phyloP scores from a whole-genome alignment of 1,140 invertebrate species.

The Lasioglossum albipes region DNA sequence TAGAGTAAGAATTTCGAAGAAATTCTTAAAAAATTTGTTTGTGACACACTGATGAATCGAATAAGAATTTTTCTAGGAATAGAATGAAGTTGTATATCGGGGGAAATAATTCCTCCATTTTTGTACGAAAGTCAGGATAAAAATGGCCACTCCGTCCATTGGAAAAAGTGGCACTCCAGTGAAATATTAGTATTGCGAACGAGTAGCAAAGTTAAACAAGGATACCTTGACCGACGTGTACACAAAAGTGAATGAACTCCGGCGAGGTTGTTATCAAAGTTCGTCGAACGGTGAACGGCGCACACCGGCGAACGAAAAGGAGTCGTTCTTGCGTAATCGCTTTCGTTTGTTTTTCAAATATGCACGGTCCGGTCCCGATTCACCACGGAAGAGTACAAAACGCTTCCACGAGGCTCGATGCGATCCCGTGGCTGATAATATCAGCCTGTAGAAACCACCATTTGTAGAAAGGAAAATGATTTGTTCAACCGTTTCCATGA shows the following conservation, averaged over 20 bases:
- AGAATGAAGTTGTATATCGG: too few species aligned
- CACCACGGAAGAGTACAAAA: constrained; percentile 17
- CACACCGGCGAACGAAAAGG: constrained; percentile 22
- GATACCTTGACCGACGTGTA: neutral
- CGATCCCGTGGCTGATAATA: constrained; percentile 15
- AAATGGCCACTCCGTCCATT: too few species aligned
- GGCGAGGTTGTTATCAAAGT: constrained; percentile 26
- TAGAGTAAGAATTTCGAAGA: too few species aligned
- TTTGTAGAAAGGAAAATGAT: neutral
- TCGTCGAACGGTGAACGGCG: constrained; percentile 34
- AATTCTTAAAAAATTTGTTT: too few species aligned
- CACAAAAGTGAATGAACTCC: constrained; percentile 26
- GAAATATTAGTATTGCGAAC: too few species aligned
- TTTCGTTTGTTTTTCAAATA: constrained; percentile 44
- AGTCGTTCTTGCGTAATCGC: constrained; percentile 28
- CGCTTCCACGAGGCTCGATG: too few species aligned
- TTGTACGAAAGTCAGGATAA: too few species aligned
- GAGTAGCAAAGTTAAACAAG: neutral
- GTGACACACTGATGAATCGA: too few species aligned
- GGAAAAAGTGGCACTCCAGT: too few species aligned
- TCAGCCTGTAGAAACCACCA: constrained; percentile 10
- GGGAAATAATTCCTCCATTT: too few species aligned
- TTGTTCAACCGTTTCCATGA: neutral
- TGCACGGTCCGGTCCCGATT: constrained; percentile 25
- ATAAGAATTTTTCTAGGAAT: too few species aligned